Evolutionary conservation across 2,113 vertebrate genomes (phyloP), one percentile per base, ranked within the genome.

Genomic region (Toxostoma redivivum): DNA sequence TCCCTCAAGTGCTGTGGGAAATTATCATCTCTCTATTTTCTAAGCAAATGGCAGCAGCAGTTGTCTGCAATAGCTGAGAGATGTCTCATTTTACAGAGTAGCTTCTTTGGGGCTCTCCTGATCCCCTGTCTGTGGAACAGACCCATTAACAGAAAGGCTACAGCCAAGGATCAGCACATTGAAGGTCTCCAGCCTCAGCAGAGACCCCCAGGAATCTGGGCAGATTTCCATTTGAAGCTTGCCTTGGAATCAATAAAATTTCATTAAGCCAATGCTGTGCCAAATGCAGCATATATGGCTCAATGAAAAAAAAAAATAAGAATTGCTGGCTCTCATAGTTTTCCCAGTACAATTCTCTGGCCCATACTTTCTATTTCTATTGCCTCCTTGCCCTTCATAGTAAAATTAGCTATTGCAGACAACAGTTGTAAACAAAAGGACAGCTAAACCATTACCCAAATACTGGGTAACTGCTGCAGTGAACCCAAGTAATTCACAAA

Each of bases 221-320:
- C 77, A 94, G 37, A 56, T 81, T 95, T 94, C 94, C 94, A 76
- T 8, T 94, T 76, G 88, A 97, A 93, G 37, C 56, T 94, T 93
- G 92, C 88, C 82, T 83, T 94, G 70, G 89, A 95, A 89, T 95
- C 93, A 92, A 71, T 94, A 96, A 94, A 95, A 95, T 94, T 96
- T 95, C 92, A 94, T 96, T 95, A 92, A 95, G 67, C 25, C 40
- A 69, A 64, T 38, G 20, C 33, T 57, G 37, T 94, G 83, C 86
- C 89, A 94, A 94, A 86, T 71, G 69, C n/a, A 94, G 56, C 73
- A 45, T 89, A 84, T 53, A 58, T 78, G 78, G 48, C 65, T 92
- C 44, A 64, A 76, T 57, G 40, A 91, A 86, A 88, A 95, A 95
- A 85, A 79, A 60, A 30, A 0, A 2, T 5, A 84, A 60, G 25